Evolutionary conservation across 2,113 vertebrate genomes (phyloP).

Genomic region (Pseudopipra pipra): DNA sequence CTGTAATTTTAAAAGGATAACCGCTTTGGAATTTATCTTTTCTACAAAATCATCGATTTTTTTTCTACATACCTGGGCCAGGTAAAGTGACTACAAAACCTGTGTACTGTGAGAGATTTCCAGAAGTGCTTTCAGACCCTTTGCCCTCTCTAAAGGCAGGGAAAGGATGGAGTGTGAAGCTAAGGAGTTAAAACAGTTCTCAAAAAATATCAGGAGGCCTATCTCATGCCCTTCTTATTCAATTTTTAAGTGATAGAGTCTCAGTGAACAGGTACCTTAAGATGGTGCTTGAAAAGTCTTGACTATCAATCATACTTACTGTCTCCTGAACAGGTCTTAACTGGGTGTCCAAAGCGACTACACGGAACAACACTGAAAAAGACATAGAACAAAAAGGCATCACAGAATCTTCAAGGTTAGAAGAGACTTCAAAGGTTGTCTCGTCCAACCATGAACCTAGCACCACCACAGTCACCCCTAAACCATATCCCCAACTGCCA

Average conservation of each 20-base stretch:
- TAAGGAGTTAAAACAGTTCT: background rate
- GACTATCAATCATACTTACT: background rate
- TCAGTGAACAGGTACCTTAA: background rate
- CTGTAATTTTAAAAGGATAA: background rate
- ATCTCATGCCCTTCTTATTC: background rate
- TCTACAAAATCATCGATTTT: background rate
- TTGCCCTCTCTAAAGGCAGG: background rate
- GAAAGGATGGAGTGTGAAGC: background rate
- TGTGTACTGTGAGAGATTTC: background rate
- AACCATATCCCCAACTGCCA: too few relatives aligned
- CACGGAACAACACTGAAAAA: conserved; percentile 57
- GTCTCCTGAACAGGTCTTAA: conserved; percentile 42
- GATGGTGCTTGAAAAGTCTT: background rate
- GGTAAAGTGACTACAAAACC: background rate
- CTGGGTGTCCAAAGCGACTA: conserved; percentile 42
- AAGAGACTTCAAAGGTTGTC: background rate
- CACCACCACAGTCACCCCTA: background rate
- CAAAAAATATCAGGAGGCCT: background rate
- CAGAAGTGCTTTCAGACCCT: background rate
- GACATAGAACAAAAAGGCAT: background rate
- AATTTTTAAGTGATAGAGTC: background rate
- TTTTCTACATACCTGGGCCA: background rate
- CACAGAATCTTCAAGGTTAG: background rate
- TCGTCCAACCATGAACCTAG: background rate
- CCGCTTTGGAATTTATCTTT: background rate